Evolutionary conservation across 1,140 invertebrate genomes (phyloP).

Genomic region (Leptopilina clavipes): DNA sequence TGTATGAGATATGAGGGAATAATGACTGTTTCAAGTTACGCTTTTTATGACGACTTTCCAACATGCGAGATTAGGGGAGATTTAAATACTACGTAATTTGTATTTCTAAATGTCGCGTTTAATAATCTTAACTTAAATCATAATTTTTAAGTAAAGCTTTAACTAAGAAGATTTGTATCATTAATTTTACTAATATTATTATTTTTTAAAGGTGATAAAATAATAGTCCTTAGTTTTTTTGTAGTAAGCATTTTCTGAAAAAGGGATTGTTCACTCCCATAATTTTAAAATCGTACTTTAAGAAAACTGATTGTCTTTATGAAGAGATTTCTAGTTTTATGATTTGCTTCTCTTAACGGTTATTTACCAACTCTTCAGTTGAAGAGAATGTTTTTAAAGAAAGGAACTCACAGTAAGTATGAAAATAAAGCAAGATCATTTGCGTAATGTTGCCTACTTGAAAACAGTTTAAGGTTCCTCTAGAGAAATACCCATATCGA

Average conservation of each 20-base stretch:
- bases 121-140: background rate
- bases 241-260: too few relatives aligned
- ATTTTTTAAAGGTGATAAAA: too few relatives aligned
- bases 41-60: background rate
- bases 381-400: background rate
- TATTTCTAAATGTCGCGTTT: slow-evolving; percentile 5
- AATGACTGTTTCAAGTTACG: slow-evolving; percentile 16
- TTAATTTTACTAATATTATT: too few relatives aligned
- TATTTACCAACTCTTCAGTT: background rate
- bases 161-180: background rate
- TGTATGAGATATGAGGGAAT: background rate
- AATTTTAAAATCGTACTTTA: background rate
- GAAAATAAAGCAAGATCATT: slow-evolving; percentile 44
- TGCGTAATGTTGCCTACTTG: slow-evolving; percentile 51
- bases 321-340: background rate
- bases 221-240: too few relatives aligned
- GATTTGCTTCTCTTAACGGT: background rate
- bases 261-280: too few relatives aligned
- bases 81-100: background rate
- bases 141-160: background rate
- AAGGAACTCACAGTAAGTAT: slow-evolving; percentile 37
- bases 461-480: slow-evolving; percentile 42
- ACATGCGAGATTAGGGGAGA: slow-evolving; percentile 9
- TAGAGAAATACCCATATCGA: slow-evolving; percentile 41
- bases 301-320: background rate